A percentile compares a stretch with the other conserved stretches of the same genome.
phyloP scores from a whole-genome alignment of 2,888 invertebrate species.

The Perdita meconis region DNA sequence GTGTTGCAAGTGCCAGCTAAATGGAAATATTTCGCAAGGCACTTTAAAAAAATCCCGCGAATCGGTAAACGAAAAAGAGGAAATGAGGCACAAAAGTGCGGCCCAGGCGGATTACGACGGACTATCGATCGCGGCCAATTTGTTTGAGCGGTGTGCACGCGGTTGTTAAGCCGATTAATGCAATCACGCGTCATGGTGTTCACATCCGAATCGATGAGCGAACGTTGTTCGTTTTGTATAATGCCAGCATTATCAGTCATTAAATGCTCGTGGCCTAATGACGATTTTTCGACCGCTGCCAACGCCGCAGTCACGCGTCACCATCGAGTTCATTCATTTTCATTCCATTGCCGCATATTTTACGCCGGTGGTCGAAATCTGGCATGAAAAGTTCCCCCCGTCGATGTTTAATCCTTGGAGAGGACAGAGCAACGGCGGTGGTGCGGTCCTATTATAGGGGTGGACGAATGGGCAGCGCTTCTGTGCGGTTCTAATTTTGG shows the following conservation, averaged over 20 bases:
- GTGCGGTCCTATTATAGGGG: constrained; percentile 40
- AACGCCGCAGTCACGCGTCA: not conserved
- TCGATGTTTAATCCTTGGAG: constrained; percentile 57
- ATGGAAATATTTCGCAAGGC: too few relatives aligned
- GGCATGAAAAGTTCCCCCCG: constrained; percentile 51
- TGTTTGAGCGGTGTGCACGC: constrained; percentile 67
- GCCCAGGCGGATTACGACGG: constrained; percentile 43
- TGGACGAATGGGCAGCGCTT: constrained; percentile 43
- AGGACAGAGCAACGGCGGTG: constrained; percentile 26
- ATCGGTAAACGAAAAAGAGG: not conserved
- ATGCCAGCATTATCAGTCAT: constrained; percentile 72
- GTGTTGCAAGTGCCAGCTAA: too few relatives aligned
- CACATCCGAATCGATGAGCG: constrained; percentile 68
- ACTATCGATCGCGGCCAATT: constrained; percentile 71
- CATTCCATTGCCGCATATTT: constrained; percentile 56
- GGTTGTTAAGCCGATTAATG: constrained; percentile 74
- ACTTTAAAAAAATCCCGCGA: not conserved
- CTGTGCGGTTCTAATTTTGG: constrained; percentile 57
- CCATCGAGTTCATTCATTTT: constrained; percentile 37
- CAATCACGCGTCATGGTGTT: constrained; percentile 69
- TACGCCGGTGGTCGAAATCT: constrained; percentile 41
- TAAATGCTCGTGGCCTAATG: constrained; percentile 55
- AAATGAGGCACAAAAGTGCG: not conserved
- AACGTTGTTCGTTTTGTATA: constrained; percentile 63
- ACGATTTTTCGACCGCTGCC: constrained; percentile 47